A percentile compares a stretch with the other conserved stretches of the same genome.
Evolutionary conservation across 2,888 invertebrate genomes (phyloP).

Genomic region (Sminthurinus aureus): DNA sequence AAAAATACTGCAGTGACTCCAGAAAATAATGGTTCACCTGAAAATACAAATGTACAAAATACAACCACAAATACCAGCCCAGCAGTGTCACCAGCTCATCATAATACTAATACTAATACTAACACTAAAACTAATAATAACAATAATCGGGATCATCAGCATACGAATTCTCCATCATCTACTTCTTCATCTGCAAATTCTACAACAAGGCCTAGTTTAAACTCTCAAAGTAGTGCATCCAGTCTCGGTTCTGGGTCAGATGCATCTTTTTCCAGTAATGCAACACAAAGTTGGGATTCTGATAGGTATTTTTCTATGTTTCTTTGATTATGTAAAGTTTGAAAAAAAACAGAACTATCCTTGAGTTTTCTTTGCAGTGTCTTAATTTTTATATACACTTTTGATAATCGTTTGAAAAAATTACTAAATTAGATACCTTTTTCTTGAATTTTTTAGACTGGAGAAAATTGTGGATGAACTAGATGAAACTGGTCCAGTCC

Average conservation of each 20-base stretch:
- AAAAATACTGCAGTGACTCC: background rate
- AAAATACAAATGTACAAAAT: background rate
- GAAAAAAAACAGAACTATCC: no score
- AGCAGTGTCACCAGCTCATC: no score
- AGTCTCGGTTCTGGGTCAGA: slow-evolving; percentile 44
- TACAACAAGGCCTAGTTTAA: slow-evolving; percentile 44
- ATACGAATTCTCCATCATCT: no score
- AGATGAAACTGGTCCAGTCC: slow-evolving; percentile 47
- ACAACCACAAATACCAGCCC: no score
- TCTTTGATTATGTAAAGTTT: no score
- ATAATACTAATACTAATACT: no score
- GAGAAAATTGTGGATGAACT: slow-evolving; percentile 48
- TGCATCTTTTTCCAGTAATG: slow-evolving; percentile 34
- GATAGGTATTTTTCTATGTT: slow-evolving; percentile 42
- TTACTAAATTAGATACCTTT: no score
- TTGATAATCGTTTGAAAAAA: background rate
- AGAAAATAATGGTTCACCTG: background rate
- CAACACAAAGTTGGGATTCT: slow-evolving; percentile 43
- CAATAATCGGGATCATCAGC: no score
- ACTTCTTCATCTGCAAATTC: no score
- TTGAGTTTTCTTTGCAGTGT: background rate
- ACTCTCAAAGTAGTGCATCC: slow-evolving; percentile 48
- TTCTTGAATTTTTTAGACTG: slow-evolving; percentile 28
- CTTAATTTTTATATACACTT: background rate
- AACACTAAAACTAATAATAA: no score